phyloP scores from a whole-genome alignment of 2,888 invertebrate species.

The Drosophila mimica region DNA sequence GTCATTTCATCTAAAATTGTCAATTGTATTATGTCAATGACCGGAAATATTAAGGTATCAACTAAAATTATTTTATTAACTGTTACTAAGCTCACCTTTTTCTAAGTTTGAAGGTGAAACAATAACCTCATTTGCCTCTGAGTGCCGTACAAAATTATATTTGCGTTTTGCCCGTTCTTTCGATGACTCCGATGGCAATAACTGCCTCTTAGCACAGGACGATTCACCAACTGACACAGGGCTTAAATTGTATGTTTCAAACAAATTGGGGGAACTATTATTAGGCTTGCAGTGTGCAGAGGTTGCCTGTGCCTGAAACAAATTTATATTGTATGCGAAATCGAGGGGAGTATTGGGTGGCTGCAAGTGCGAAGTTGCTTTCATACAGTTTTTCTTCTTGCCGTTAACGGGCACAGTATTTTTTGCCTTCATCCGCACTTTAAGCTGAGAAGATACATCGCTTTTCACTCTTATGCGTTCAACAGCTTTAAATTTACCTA shows the following conservation, averaged over 20 bases:
- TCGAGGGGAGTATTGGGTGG: constrained; percentile 49
- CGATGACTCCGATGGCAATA: constrained; percentile 2
- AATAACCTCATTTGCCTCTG: constrained; percentile 35
- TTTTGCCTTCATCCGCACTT: constrained; percentile 53
- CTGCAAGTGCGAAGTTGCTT: background rate
- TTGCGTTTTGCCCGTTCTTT: constrained; percentile 24
- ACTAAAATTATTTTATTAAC: background rate
- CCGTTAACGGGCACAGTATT: constrained; percentile 13
- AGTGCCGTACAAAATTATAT: constrained; percentile 70
- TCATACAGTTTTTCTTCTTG: constrained; percentile 13
- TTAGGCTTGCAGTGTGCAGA: constrained; percentile 48
- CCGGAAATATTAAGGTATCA: background rate
- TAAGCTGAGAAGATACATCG: constrained; percentile 5
- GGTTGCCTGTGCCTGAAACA: constrained; percentile 51
- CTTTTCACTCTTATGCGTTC: background rate
- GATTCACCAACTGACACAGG: constrained; percentile 19
- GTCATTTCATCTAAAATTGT: constrained; percentile 20
- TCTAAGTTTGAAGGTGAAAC: background rate
- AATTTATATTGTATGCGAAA: constrained; percentile 10
- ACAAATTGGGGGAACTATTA: constrained; percentile 15
- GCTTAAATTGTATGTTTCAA: constrained; percentile 22
- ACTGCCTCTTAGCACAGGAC: constrained; percentile 42
- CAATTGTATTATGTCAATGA: background rate
- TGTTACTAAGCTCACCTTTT: background rate
- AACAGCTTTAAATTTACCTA: constrained; percentile 44